A percentile compares a stretch with the other conserved stretches of the same genome.
phyloP scores from a whole-genome alignment of 2,797 vertebrate genomes.

The Ataeniobius toweri region DNA sequence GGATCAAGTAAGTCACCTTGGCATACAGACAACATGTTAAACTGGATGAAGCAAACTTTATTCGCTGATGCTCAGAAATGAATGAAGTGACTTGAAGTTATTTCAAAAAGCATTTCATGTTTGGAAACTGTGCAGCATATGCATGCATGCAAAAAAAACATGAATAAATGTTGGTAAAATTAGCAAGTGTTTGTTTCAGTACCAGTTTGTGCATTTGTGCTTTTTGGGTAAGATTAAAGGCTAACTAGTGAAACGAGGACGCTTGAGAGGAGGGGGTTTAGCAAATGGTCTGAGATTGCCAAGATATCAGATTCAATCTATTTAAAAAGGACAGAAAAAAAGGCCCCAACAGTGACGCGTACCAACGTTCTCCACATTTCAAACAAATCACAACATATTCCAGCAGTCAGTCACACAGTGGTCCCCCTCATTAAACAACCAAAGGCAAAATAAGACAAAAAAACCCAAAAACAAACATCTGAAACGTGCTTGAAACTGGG shows the following conservation, averaged over 20 bases:
- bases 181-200: constrained; percentile 43
- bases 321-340: constrained; percentile 43
- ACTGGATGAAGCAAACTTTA: constrained; percentile 44
- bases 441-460: constrained; percentile 24
- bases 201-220: constrained; percentile 31
- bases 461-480: constrained; percentile 2
- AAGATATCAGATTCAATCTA: constrained; percentile 64
- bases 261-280: constrained; percentile 22
- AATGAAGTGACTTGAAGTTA: constrained; percentile 43
- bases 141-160: constrained; percentile 37
- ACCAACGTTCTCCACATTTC: constrained; percentile 60
- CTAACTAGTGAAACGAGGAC: constrained; percentile 66
- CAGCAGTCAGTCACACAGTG: constrained; percentile 73
- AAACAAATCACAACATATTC: constrained; percentile 58
- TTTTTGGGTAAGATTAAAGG: constrained; percentile 46
- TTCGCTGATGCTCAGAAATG: constrained; percentile 49
- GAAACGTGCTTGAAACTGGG: constrained; percentile 32
- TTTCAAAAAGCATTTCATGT: constrained; percentile 40
- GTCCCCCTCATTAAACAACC: constrained; percentile 60
- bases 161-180: constrained; percentile 31
- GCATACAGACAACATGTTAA: constrained; percentile 62
- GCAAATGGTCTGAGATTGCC: constrained; percentile 59
- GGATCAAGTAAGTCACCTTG: constrained; percentile 78
- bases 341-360: constrained; percentile 74
- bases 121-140: constrained; percentile 55